Conservation (phyloP, 2,113 vertebrate genomes). For the Dicentrarchus labrax region DNA sequence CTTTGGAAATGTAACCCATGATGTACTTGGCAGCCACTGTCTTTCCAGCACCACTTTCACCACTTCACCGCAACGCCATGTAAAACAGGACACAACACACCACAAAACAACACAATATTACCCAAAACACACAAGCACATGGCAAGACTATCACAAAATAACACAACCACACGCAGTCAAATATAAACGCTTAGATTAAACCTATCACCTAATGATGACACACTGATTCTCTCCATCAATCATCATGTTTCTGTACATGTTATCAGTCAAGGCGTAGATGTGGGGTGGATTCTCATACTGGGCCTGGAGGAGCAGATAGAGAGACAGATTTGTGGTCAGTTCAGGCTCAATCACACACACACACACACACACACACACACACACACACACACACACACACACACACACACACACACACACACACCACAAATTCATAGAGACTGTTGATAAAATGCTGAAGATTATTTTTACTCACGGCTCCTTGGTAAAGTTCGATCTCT, state of each 20-base stretch:
- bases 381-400: not conserved
- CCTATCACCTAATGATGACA: conserved; percentile 90
- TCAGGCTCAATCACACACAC: not conserved
- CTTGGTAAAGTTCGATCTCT: conserved; percentile 96
- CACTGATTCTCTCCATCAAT: conserved; percentile 97
- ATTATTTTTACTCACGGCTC: conserved; percentile 88
- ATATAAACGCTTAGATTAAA: not conserved
- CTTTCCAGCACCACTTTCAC: conserved; percentile 97
- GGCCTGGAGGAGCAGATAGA: conserved; percentile 83
- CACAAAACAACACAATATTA: not conserved
- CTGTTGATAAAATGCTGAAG: accelerated
- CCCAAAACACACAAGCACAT: not conserved
- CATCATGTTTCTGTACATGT: conserved; percentile 99
- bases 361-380: not conserved
- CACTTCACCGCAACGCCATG: conserved; percentile 76
- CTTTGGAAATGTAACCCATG: conserved; percentile 99
- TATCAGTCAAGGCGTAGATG: conserved; percentile 95
- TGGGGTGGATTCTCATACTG: conserved; percentile 99
- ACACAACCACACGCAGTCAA: not conserved
- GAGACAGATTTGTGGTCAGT: not conserved
- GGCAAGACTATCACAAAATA: not conserved
- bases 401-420: not conserved
- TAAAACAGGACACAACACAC: not conserved
- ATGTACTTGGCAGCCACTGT: conserved; percentile 99
- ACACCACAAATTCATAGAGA: not conserved